phyloP scores from a whole-genome alignment of 2,113 vertebrate species.

The Tachycineta bicolor region DNA sequence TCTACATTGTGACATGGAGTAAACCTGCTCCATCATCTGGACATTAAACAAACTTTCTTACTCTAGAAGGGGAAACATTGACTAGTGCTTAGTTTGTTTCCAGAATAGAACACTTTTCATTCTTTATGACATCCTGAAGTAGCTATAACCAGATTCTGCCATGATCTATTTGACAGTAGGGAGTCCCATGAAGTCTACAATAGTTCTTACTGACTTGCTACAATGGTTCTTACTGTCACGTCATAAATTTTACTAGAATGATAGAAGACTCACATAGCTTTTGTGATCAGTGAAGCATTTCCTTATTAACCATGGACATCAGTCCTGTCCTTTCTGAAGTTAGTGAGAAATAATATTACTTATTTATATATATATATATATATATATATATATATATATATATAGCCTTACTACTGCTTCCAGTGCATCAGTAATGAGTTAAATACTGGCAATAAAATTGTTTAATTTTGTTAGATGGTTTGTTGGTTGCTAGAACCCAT shows the following conservation, averaged over 20 bases:
- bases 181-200: background rate
- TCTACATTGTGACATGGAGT: background rate
- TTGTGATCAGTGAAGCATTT: background rate
- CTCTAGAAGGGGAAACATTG: background rate
- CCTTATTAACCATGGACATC: slow-evolving; percentile 6
- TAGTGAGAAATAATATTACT: background rate
- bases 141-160: background rate
- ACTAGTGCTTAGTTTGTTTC: background rate
- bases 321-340: background rate
- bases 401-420: background rate
- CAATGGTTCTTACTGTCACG: background rate
- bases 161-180: background rate
- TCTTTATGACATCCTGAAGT: background rate
- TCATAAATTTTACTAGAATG: background rate
- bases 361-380: background rate
- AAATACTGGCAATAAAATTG: background rate
- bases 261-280: background rate
- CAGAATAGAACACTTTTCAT: background rate
- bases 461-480: background rate
- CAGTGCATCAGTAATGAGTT: background rate
- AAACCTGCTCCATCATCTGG: slow-evolving; percentile 11
- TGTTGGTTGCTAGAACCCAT: background rate
- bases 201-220: background rate
- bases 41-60: background rate
- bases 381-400: background rate